Base-by-base conservation (phyloP, 2,797 vertebrate species). In the Cyprinella venusta region DNA sequence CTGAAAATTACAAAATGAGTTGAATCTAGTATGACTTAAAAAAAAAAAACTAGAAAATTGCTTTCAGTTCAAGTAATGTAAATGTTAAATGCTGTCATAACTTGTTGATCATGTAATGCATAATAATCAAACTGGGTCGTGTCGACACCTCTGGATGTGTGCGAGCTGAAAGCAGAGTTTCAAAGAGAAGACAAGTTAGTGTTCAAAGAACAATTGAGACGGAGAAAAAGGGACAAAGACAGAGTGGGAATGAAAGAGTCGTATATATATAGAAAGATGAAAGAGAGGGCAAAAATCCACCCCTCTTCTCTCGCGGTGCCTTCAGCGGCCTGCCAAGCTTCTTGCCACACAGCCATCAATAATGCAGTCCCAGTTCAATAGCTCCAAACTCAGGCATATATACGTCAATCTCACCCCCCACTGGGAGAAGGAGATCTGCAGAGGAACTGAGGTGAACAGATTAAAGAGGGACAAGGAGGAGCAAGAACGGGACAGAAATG, bases 311-410 rank as follows among this genome's bases (percentile, higher is more conserved):
- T 63, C 6, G 16, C 16, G 12, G 81, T 78, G 67, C 56, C 65
- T 76, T 70, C 48, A 61, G 65, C 30, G 21, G 26, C 67, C 67
- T 63, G 40, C 67, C 24, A 59, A 70, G 76, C 67, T 68, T 70
- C 75, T 77, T 83, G 67, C 75, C 82, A 83, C 64, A 61, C 67
- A 15, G n/a, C n/a, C 54, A 83, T 83, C 71, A 83, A 83, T 83
- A 83, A 83, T 83, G 75, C 75, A 83, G 82, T 78, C 65, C 67
- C 67, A 83, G 65, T 78, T 83, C 82, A 83, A 78, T 78, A 70
- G 82, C 67, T 83, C 67, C 65, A 63, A 78, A 80, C 71, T 67
- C 50, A 69, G 70, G 72, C 63, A 61, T 61, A 81, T 40, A 61
- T 52, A 8, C n/a, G 3, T 69, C 78, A 80, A 7, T 85, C 48